Percentiles rank a stretch among this genome's conserved stretches.
Evolutionary conservation across 1,140 invertebrate species (phyloP).

Genomic region (Sarcophaga peregrina): DNA sequence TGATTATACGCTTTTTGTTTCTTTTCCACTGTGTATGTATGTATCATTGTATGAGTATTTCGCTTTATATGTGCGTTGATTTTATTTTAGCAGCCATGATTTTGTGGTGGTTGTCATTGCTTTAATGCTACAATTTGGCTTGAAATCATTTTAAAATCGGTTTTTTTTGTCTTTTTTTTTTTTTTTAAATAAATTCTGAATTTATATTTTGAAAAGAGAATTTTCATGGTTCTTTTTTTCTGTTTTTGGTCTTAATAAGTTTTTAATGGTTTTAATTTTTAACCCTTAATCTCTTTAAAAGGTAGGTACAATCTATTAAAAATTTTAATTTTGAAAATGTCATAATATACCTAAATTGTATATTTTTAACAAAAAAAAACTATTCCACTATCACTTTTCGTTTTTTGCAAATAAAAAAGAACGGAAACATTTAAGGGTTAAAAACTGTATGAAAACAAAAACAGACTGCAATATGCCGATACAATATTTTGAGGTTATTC

Average conservation of each 20-base stretch:
- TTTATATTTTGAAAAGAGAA: not conserved
- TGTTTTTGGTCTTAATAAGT: not conserved
- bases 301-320: no score
- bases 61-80: slow-evolving; percentile 8
- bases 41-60: not conserved
- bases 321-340: no score
- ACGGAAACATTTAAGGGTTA: not conserved
- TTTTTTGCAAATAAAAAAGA: not conserved
- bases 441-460: not conserved
- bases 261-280: not conserved
- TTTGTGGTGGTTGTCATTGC: not conserved
- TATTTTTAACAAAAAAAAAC: no score
- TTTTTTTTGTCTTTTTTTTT: not conserved
- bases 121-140: slow-evolving; percentile 1
- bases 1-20: slow-evolving; percentile 42
- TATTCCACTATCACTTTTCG: no score
- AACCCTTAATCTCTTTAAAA: no score
- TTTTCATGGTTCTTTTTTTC: not conserved
- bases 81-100: slow-evolving; percentile 16
- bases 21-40: not conserved
- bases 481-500: slow-evolving; percentile 1
- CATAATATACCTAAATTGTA: no score
- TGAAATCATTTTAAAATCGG: not conserved
- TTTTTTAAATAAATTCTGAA: slow-evolving; percentile 10
- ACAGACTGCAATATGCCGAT: not conserved